Evolutionary conservation across 1,140 invertebrate genomes (phyloP), one percentile per base, ranked within the genome.

Genomic region (Bombus superbus): DNA sequence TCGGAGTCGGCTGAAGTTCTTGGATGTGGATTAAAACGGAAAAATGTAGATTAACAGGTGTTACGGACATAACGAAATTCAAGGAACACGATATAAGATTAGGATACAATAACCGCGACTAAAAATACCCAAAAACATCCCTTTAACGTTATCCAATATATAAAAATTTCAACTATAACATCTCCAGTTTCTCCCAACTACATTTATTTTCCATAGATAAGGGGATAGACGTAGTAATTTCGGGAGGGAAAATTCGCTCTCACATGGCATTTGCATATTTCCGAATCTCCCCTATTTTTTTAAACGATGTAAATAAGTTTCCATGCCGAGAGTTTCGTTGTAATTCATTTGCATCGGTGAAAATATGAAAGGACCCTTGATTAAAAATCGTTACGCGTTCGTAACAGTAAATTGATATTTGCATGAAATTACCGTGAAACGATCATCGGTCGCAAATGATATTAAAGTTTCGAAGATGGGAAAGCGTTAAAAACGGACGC

Each of bases 351-450:
- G 40, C 75, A 59, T n/a, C 25, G 25, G 22, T 38, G 22, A 77
- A 40, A 77, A 77, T 77, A 77, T 77, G 75, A 25, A 57, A 77
- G n/a, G n/a, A 62, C 6, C 8, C 5, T 4, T 6, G 18, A 35
- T 47, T 44, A 68, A 38, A 35, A 68, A 68, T 40, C 64, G 64
- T 68, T 42, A 35, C 47, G 3, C 42, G 35, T 44, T 64, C 40
- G 42, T 40, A 47, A 68, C 77, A 35, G 44, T 69, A 53, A 69
- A 69, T 68, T 79, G 42, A 68, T 44, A 80, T 80, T 38, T 69
- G 59, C 78, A 69, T 53, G 64, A n/a, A 80, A 80, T 69, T 35
- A 59, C 35, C 38, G 35, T 18, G 32, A 42, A 42, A 44, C 71
- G 42, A n/a, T 38, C 35, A 8, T 15, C 25, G 4, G 15, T 66